These are phyloP conservation scores for Brachionus angularis DNA, from an alignment of 1,140 invertebrate genomes.

Conservation along the genomic window DNA sequence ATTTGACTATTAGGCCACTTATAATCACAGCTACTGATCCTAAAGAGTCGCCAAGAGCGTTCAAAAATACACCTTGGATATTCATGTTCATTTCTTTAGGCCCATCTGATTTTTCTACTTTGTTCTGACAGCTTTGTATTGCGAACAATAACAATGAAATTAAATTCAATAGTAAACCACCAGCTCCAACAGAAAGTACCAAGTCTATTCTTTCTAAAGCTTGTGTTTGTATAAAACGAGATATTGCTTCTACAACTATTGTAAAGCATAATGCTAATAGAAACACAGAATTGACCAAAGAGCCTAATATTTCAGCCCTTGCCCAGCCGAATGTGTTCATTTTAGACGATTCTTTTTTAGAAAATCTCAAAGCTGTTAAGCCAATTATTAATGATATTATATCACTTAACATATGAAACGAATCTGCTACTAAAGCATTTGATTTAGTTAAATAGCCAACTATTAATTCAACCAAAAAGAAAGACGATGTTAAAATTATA, in stretches of 20 bases:
- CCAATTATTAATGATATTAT: constrained; percentile 61
- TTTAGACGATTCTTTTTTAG: constrained; percentile 49
- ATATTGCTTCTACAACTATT: constrained; percentile 61
- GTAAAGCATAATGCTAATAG: constrained; percentile 63
- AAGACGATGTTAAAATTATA: constrained; percentile 47
- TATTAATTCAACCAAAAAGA: constrained; percentile 62
- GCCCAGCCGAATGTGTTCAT: constrained; percentile 63
- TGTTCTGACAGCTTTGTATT: not conserved
- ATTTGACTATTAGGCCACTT: constrained; percentile 73
- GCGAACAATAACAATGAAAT: not conserved
- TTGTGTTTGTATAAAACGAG: constrained; percentile 48
- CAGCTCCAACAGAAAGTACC: not conserved
- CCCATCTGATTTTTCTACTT: not conserved
- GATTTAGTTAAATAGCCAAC: constrained; percentile 63
- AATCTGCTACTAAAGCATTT: constrained; percentile 62
- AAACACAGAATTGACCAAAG: constrained; percentile 63
- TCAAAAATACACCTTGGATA: constrained; percentile 92
- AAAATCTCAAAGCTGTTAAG: constrained; percentile 53
- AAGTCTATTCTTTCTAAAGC: constrained; percentile 44
- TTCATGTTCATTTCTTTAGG: constrained; percentile 66
- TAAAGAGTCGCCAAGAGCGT: constrained; percentile 85
- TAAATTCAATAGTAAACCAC: not conserved
- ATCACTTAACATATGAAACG: constrained; percentile 64
- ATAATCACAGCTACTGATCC: constrained; percentile 83
- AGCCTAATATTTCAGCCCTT: constrained; percentile 62